Evolutionary conservation across 1,140 invertebrate species (phyloP).

Genomic region (Drosophila tani): DNA sequence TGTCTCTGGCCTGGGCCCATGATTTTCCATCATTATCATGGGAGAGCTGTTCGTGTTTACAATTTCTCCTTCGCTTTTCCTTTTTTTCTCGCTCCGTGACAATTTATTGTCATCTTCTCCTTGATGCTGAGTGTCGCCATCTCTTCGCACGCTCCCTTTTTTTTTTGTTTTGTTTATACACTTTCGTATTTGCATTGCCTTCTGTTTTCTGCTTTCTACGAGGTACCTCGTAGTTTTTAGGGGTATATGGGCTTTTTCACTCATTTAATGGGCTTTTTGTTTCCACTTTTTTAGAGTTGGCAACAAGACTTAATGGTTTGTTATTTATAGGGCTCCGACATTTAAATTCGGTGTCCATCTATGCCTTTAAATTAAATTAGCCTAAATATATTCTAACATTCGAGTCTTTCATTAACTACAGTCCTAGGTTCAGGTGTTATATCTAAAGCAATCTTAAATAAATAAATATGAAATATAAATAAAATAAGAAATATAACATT

Average conservation of each 20-base stretch:
- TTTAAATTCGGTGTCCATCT: background rate
- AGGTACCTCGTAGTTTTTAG: background rate
- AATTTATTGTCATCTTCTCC: slow-evolving; percentile 80
- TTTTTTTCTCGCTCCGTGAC: slow-evolving; percentile 41
- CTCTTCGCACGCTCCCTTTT: slow-evolving; percentile 45
- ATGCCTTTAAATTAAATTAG: background rate
- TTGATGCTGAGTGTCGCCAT: slow-evolving; percentile 40
- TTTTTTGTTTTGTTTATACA: slow-evolving; percentile 68
- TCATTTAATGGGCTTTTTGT: background rate
- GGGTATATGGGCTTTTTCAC: background rate
- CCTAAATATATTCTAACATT: background rate
- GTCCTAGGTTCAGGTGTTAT: too few relatives aligned
- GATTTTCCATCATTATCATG: slow-evolving; percentile 83
- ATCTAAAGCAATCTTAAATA: too few relatives aligned
- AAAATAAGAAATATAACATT: too few relatives aligned
- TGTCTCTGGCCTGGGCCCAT: slow-evolving; percentile 68
- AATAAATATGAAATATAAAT: too few relatives aligned
- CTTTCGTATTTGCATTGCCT: slow-evolving; percentile 76
- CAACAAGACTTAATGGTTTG: background rate
- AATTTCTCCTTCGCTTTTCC: slow-evolving; percentile 48
- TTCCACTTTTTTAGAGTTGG: fast-evolving
- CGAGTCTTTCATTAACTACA: background rate
- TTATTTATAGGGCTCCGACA: too few relatives aligned
- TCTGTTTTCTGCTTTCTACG: slow-evolving; percentile 40
- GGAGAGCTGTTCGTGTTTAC: slow-evolving; percentile 72